These are phyloP conservation scores for Planococcus citri DNA, from an alignment of 1,140 invertebrate species.

Conservation along the genomic window DNA sequence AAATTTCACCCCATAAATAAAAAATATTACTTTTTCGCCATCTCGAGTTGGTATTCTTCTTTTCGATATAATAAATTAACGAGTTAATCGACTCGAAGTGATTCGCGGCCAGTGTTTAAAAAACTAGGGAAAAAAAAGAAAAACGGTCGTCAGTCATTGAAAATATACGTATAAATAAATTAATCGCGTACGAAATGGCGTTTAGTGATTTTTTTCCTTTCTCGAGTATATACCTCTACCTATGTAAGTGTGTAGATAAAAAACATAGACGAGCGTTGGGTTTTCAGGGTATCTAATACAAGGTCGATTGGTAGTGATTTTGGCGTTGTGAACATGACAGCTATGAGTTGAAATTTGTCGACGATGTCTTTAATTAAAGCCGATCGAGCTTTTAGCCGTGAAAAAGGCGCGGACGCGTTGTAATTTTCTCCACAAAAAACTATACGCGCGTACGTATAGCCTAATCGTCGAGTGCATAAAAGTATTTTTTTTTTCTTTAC, in stretches of 20 bases:
- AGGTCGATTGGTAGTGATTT: not conserved
- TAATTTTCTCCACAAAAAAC: too few relatives aligned
- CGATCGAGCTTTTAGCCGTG: too few relatives aligned
- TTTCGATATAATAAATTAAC: not conserved
- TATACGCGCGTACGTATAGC: not conserved
- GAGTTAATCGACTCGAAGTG: not conserved
- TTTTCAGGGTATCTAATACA: too few relatives aligned
- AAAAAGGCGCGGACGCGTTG: too few relatives aligned
- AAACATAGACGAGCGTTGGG: too few relatives aligned
- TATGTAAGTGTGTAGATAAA: too few relatives aligned
- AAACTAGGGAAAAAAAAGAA: too few relatives aligned
- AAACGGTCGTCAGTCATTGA: too few relatives aligned
- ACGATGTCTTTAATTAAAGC: not conserved
- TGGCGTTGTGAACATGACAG: not conserved
- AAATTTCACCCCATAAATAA: constrained; percentile 4
- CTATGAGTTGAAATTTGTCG: not conserved
- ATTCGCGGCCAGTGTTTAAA: not conserved
- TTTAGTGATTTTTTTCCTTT: not conserved
- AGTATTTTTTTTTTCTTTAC: not conserved
- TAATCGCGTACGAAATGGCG: not conserved
- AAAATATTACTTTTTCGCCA: not conserved
- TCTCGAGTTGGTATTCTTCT: not conserved
- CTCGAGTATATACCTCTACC: too few relatives aligned
- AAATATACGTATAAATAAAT: not conserved
- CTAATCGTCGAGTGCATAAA: not conserved